Evolutionary conservation across 53 echinoderm and acorn worm species (phyloP).

Genomic region (Patiria pectinifera): DNA sequence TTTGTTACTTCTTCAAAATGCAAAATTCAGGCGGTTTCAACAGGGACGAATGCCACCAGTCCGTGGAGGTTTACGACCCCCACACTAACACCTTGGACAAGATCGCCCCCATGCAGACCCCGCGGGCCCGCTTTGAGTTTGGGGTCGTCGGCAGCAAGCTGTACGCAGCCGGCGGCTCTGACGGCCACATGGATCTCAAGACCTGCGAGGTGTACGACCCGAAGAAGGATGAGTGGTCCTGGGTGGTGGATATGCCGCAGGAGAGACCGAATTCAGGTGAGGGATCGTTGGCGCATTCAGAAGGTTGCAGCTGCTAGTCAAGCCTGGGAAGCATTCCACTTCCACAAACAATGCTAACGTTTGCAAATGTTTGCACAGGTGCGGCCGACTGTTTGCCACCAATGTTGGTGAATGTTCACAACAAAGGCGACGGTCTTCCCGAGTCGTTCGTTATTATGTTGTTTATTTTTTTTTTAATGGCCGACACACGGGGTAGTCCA

Average conservation of each 20-base stretch:
- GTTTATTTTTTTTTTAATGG: no score
- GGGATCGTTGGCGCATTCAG: not conserved
- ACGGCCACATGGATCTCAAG: constrained; percentile 83
- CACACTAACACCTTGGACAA: constrained; percentile 78
- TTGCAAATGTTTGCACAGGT: no score
- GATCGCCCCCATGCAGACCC: constrained; percentile 78
- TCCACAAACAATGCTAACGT: no score
- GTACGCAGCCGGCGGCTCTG: constrained; percentile 83
- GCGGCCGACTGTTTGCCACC: no score
- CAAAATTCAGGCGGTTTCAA: constrained; percentile 84
- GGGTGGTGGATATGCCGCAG: constrained; percentile 75
- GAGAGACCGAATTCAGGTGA: constrained; percentile 93
- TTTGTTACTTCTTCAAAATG: not conserved
- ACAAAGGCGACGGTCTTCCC: no score
- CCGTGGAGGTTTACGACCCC: constrained; percentile 84
- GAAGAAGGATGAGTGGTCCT: constrained; percentile 63
- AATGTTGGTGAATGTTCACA: no score
- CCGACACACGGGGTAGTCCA: no score
- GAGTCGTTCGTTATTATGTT: no score
- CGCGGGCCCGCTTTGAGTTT: constrained; percentile 87
- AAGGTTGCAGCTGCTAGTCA: not conserved
- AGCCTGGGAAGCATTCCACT: no score
- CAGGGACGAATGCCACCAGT: constrained; percentile 78
- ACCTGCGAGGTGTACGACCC: constrained; percentile 80
- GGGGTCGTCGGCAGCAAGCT: constrained; percentile 72